phyloP scores from a whole-genome alignment of 2,797 vertebrate genomes.

The Pangasius macronema region DNA sequence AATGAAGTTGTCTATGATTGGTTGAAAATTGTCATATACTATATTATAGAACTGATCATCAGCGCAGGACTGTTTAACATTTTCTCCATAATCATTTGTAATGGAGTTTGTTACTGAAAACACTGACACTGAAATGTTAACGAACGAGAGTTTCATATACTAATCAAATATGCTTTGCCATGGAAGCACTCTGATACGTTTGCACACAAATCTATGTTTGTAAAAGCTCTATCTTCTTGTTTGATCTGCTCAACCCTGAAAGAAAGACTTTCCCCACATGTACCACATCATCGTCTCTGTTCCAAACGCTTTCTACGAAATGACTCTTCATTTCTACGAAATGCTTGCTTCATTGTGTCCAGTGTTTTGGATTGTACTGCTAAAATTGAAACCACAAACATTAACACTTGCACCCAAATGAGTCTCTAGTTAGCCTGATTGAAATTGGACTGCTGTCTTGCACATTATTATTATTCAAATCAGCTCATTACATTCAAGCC shows the following conservation, averaged over 20 bases:
- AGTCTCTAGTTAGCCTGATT: not conserved
- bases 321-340: no score
- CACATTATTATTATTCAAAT: slow-evolving; percentile 19
- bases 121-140: not conserved
- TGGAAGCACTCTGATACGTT: not conserved
- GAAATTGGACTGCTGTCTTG: not conserved
- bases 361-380: not conserved
- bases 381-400: not conserved
- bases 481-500: not conserved
- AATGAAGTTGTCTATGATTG: not conserved
- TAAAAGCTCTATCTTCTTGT: not conserved
- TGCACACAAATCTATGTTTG: not conserved
- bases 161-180: not conserved
- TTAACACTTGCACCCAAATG: not conserved
- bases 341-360: not conserved
- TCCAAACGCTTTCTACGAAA: not conserved
- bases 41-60: not conserved
- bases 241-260: not conserved
- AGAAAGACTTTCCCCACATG: not conserved
- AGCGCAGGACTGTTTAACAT: not conserved
- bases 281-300: not conserved
- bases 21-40: not conserved
- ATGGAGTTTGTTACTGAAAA: not conserved
- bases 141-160: not conserved
- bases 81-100: not conserved